Percentiles rank a stretch among this genome's conserved stretches.
phyloP scores from a whole-genome alignment of 2,797 vertebrate genomes.

The Crocidura indochinensis region DNA sequence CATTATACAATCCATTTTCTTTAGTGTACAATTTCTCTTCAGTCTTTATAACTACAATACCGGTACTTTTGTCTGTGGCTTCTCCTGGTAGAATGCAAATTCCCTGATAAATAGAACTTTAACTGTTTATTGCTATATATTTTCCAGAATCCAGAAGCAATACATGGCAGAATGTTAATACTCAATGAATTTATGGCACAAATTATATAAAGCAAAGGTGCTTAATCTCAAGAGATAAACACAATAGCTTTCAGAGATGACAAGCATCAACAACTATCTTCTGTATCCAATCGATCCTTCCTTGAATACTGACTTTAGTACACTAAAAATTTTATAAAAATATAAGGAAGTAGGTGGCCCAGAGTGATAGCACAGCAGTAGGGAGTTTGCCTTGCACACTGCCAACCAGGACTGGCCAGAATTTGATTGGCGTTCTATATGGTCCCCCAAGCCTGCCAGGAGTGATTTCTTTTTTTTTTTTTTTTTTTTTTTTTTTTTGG shows the following conservation, averaged over 20 bases:
- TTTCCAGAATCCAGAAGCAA: not conserved
- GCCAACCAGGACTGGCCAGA: too few species aligned
- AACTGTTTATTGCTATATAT: not conserved
- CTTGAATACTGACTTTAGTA: not conserved
- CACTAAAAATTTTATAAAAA: not conserved
- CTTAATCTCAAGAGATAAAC: constrained; percentile 20
- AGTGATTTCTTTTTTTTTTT: too few species aligned
- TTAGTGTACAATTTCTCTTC: constrained; percentile 29
- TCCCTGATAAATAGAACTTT: not conserved
- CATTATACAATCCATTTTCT: constrained; percentile 1
- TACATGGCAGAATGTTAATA: not conserved
- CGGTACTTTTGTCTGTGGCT: not conserved
- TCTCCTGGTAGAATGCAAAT: not conserved
- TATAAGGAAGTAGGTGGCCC: not conserved
- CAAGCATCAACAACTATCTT: not conserved
- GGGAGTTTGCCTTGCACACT: too few species aligned
- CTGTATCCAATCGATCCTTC: not conserved
- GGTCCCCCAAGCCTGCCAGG: too few species aligned
- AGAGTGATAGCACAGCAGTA: too few species aligned
- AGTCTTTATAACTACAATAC: not conserved
- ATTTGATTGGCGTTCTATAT: too few species aligned
- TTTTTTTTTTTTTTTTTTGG: too few species aligned
- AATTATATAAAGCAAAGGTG: constrained; percentile 38
- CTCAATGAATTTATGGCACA: not conserved
- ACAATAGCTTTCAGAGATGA: constrained; percentile 15